Evolutionary conservation across 2,113 vertebrate species (phyloP), one percentile per base, ranked within the genome.

Genomic region (Ptychochromis oligacanthus): DNA sequence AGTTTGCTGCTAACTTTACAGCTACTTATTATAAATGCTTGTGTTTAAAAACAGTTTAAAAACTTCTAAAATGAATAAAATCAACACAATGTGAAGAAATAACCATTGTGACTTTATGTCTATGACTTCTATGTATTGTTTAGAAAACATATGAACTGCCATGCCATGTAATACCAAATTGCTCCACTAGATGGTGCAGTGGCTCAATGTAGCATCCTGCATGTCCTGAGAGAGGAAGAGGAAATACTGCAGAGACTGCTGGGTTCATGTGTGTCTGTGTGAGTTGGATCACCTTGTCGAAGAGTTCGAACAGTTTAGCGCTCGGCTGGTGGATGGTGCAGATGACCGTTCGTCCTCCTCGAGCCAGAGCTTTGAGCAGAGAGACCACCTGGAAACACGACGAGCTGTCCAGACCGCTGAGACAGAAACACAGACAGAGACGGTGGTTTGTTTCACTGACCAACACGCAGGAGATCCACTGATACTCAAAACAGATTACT

Each of bases 271-370:
- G 22, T 67, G 1, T n/a, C n/a, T n/a, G n/a, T n/a, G n/a, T n/a
- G 40, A 67, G 3, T 38, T 14, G 18, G 14, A 13, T 75, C 86
- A 99, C 98, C 97, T 99, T 97, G 94, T 99, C 97, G 0, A 99
- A 99, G 95, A 98, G 97, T 84, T 99, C 98, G 1, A 99, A 99
- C 76, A 99, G 97, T 92, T 98, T 98, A 91, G 97, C 98, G n/a
- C 98, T 99, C 87, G 98, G 98, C 89, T 99, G 98, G 93, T 99
- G 98, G 94, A 99, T 98, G 90, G 98, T 99, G 93, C 98, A 99
- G 95, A 99, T 98, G 93, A 99, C 96, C 12, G 98, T 99, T 4
- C 98, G 96, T 20, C 98, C 98, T 0, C 98, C 98, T 76, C 95
- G 97, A 54, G 98, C 98, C 92, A 99, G 94, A 60, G 97, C 98